phyloP scores from a whole-genome alignment of 2,888 invertebrate species.

The Carterocephalus palaemon region DNA sequence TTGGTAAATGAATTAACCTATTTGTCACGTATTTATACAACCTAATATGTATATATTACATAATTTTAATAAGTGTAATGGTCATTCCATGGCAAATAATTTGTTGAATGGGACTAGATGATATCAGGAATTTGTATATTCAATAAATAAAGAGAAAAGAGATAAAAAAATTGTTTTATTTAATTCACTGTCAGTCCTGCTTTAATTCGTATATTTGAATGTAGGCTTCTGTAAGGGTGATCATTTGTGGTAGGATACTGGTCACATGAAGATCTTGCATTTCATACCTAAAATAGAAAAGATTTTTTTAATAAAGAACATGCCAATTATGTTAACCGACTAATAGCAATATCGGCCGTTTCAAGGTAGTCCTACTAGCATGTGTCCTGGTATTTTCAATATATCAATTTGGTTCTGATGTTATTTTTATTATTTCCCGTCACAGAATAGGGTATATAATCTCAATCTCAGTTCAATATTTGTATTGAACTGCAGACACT shows the following conservation, averaged over 20 bases:
- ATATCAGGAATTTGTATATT: constrained; percentile 62
- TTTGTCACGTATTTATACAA: constrained; percentile 9
- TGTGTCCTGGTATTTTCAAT: too few relatives aligned
- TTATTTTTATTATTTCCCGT: too few relatives aligned
- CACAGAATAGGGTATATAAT: too few relatives aligned
- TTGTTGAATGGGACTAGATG: constrained; percentile 22
- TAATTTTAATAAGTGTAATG: constrained; percentile 26
- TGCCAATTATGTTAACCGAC: too few relatives aligned
- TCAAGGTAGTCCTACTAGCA: too few relatives aligned
- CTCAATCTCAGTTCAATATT: too few relatives aligned
- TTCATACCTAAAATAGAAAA: constrained; percentile 81
- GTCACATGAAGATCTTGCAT: constrained; percentile 99
- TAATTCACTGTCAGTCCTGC: constrained; percentile 53
- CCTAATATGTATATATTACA: constrained; percentile 16
- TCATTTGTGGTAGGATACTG: constrained; percentile 99
- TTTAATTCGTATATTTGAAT: constrained; percentile 91
- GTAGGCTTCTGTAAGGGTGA: constrained; percentile 98
- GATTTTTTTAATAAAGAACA: too few relatives aligned
- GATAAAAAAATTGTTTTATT: constrained; percentile 42
- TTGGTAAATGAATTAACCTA: background rate
- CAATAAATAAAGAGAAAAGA: constrained; percentile 58
- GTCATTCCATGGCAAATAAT: constrained; percentile 25
- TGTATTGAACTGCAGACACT: too few relatives aligned
- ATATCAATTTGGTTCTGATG: too few relatives aligned
- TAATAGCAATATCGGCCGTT: too few relatives aligned